Base-by-base conservation (phyloP, 2,888 invertebrate species). In the Cremastinae sp. region DNA sequence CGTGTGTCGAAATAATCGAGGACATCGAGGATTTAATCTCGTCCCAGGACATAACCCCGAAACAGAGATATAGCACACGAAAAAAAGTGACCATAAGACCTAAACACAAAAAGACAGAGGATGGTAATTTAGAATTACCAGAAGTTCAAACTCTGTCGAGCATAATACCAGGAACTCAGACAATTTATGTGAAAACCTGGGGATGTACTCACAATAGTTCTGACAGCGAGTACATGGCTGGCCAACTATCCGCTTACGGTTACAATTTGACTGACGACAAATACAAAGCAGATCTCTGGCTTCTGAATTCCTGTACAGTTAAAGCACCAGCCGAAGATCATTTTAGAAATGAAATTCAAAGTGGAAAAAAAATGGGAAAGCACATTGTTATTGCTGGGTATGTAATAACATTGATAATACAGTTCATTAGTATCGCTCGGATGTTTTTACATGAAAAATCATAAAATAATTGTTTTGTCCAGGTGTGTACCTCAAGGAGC, bases 201-300 rank as follows among this genome's bases (percentile, higher is more conserved):
- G 98, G 98, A 2, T 99, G 98, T 89, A 96, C 98, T 0, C 99
- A 99, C 91, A 99, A 99, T 90, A 98, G 94, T 88, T 98, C 98
- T 0, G 99, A 99, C 89, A 96, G 97, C 0, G 99, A 99, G 91
- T 99, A 99, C 88, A 99, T 99, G 99, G 97, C 98, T 0, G 99
- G 99, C 0, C 94, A 98, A 82, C 91, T 99, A 71, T 95, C 96
- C 0, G 93, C 95, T 0, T 96, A 95, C 84, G 98, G 98, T 0
- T 98, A 98, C 89, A 93, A 92, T 68, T 91, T 98, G 54, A 96
- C 95, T 0, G 94, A 96, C 51, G 93, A 96, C 75, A 96, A 96
- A 90, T 91, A 92, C 56, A 91, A 92, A 9, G 98, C 99, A 0
- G 96, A 98, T 90, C 91, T 99, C 34, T 98, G 98, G 98, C 90